Base-by-base conservation (phyloP, 1,140 invertebrate species). In the Macrotrachela quadricornifera region DNA sequence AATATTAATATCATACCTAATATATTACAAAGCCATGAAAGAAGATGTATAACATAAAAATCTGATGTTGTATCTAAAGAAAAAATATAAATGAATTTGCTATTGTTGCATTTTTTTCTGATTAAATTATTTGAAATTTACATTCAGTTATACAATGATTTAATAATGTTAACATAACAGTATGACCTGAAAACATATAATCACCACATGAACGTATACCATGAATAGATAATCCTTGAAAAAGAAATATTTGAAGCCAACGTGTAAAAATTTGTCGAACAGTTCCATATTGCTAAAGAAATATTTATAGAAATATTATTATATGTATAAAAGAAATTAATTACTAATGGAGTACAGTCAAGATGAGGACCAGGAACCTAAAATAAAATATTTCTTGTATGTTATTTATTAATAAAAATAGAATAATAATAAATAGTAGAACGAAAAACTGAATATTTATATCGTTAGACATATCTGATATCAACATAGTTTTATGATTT, bases 101-200 rank as follows among this genome's bases (percentile, higher is more conserved):
- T 14, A 12, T 36, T 12, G 47, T 54, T 41, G 51, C 56, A 49
- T n/a, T n/a, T n/a, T n/a, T 30, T 2, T 30, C 21, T 30, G 8
- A 4, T 30, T 8, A 30, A 30, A 8, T 4, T 36, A 21, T 38
- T 21, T 42, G n/a, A 50, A 30, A 81, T 83, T 82, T 76, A 96
- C 91, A 99, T 79, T 99, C 92, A 14, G 90, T 97, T 56, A 97
- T 95, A 69, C 97, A 97, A 73, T 96, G 95, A 69, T 96, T 97
- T 48, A 97, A 77, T 71, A 96, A 79, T 10, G 92, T 99, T 36
- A 97, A 71, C 13, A 84, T 83, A 10, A 92, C 87, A 0, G 92
- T 97, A 68, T 99, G 92, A 1, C 92, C 92, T 62, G 84, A 87
- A 71, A 99, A 99, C 91, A 99, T 97, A 68, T 97, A 99, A 70